Conservation (phyloP, 2,113 vertebrate genomes). For the Struthio camelus region DNA sequence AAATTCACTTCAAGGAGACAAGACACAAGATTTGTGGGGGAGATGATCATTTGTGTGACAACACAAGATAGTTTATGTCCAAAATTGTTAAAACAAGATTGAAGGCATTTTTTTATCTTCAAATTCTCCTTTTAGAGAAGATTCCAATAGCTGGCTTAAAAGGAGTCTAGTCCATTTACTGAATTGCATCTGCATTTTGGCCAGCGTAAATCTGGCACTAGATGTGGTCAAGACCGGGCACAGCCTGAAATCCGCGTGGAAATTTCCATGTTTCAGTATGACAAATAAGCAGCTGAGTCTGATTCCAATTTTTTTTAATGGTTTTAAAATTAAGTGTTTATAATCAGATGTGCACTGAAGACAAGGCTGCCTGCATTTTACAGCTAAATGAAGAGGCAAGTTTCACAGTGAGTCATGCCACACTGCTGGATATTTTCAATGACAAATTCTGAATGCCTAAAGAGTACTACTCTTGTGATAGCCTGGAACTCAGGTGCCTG, state of each 20-base stretch:
- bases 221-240: neutral
- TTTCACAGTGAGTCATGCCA: neutral
- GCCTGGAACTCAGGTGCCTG: neutral
- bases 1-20: neutral
- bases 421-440: neutral
- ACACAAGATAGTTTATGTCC: neutral
- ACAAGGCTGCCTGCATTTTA: neutral
- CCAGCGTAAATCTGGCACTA: neutral
- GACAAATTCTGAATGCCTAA: neutral
- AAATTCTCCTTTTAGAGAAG: neutral
- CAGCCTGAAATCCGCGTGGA: neutral
- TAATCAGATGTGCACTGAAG: neutral
- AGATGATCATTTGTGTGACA: neutral
- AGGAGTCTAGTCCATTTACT: neutral
- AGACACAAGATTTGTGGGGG: too few species aligned
- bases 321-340: neutral
- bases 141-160: neutral
- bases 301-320: neutral
- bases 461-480: neutral
- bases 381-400: neutral
- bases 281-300: slow-evolving; percentile 8
- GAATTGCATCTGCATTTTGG: neutral
- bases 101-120: neutral
- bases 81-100: neutral
- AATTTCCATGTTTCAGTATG: neutral